Evolutionary conservation across 2,113 vertebrate genomes (phyloP), one percentile per base, ranked within the genome.

Genomic region (Oxyura jamaicensis): DNA sequence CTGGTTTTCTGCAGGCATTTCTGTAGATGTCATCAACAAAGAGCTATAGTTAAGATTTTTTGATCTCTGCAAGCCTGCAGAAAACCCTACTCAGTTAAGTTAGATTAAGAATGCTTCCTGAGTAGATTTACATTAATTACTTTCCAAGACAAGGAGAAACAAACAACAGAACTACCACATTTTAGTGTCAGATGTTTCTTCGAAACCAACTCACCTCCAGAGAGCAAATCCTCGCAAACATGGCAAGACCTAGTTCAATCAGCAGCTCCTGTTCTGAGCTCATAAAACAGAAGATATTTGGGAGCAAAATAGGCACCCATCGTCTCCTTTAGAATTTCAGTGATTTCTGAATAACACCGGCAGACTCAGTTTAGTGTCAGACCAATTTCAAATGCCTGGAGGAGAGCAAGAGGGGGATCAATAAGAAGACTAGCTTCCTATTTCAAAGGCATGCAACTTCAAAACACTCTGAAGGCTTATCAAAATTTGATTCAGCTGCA

Each of bases 251-350:
- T 73, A 83, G 35, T 92, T 83, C 67, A 39, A 48, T 76, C 88
- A 95, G 94, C 83, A 92, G 67, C 71, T 88, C 79, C 79, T 68
- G 62, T 44, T 94, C 82, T 10, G 41, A 79, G 53, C 48, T 83
- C 71, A 60, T 36, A 52, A 65, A 82, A 72, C 60, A 82, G 41
- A 69, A 93, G 42, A 2, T 0, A 46, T 75, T 50, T 53, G 0
- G 48, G 62, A 63, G 58, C 33, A 65, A 80, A 79, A 88, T 0
- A 93, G 46, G 58, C 4, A 62, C 8, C 39, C 23, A 35, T 50
- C 62, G 25, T 90, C 60, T 63, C 48, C 60, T 31, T 56, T 20
- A 52, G 73, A 33, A 33, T 88, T 85, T 76, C 72, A 46, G 2
- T 68, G 67, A 88, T 79, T 90, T 72, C 62, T 4, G 1, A 76